Evolutionary conservation across 1,140 invertebrate genomes (phyloP).

Genomic region (Penaeus vannamei): DNA sequence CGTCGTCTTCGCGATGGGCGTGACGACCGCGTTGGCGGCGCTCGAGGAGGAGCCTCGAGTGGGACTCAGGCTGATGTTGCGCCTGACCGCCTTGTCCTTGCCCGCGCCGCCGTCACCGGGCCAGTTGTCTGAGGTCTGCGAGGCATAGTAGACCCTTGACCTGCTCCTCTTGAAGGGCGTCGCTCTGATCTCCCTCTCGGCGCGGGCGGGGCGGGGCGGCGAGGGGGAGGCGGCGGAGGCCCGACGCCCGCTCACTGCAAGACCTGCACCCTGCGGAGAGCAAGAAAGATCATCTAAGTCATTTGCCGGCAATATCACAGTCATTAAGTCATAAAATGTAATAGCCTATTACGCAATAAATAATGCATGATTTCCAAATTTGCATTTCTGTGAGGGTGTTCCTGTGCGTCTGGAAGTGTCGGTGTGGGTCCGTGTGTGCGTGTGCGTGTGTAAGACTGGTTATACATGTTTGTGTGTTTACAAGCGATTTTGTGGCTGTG

Average conservation of each 20-base stretch:
- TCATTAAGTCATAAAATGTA: too few species aligned
- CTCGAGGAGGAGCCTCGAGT: constrained; percentile 37
- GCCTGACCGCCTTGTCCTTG: constrained; percentile 12
- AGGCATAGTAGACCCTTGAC: constrained; percentile 54
- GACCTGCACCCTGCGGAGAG: constrained; percentile 32
- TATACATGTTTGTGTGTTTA: too few species aligned
- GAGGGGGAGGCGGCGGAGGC: constrained; percentile 22
- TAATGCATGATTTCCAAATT: too few species aligned
- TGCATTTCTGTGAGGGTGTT: too few species aligned
- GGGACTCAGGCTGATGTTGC: constrained; percentile 36
- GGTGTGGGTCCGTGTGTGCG: too few species aligned
- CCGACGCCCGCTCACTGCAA: constrained; percentile 38
- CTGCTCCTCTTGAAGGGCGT: constrained; percentile 57
- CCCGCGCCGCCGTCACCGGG: neutral
- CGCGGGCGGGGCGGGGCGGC: neutral
- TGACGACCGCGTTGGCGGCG: constrained; percentile 42
- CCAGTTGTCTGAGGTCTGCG: constrained; percentile 30
- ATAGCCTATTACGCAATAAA: too few species aligned
- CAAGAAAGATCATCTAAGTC: too few species aligned
- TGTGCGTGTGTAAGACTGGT: too few species aligned
- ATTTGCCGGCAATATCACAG: too few species aligned
- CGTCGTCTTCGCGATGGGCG: constrained; percentile 34
- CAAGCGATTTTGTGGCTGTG: too few species aligned
- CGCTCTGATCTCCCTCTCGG: constrained; percentile 29
- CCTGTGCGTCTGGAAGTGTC: too few species aligned